Evolutionary conservation across 1,140 invertebrate species (phyloP).

Genomic region (Conus betulinus): DNA sequence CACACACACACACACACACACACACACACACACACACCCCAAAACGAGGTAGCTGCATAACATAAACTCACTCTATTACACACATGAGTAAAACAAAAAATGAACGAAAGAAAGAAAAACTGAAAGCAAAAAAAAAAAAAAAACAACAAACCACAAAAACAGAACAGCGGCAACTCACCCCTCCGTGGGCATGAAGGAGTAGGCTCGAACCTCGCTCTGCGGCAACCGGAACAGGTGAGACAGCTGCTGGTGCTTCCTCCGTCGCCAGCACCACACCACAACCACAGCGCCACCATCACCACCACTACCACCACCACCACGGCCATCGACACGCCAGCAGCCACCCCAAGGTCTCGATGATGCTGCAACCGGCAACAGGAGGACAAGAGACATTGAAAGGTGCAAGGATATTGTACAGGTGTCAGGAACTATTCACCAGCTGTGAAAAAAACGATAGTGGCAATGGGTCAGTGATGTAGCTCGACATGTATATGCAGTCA

Average conservation of each 20-base stretch:
- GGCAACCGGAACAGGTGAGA: neutral
- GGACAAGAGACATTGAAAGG: no score
- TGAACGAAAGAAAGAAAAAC: no score
- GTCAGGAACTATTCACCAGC: no score
- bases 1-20: constrained; percentile 24
- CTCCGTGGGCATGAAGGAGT: constrained; percentile 25
- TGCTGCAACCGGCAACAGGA: no score
- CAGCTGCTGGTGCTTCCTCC: neutral
- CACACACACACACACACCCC: neutral
- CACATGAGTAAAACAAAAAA: neutral
- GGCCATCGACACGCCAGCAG: neutral
- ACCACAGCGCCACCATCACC: neutral
- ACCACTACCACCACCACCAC: neutral
- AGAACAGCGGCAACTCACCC: no score
- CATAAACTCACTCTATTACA: neutral
- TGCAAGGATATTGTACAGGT: no score
- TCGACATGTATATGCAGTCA: no score
- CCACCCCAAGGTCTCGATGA: no score
- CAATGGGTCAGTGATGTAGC: no score
- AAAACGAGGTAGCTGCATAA: neutral
- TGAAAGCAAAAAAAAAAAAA: no score
- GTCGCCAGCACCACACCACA: neutral
- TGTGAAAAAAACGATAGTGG: no score
- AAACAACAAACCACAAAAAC: no score
- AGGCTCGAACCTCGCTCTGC: constrained; percentile 5